A percentile compares a stretch with the other conserved stretches of the same genome.
These are phyloP conservation scores for Phalanger gymnotis DNA, from an alignment of 2,797 vertebrate species.

Conservation along the genomic window DNA sequence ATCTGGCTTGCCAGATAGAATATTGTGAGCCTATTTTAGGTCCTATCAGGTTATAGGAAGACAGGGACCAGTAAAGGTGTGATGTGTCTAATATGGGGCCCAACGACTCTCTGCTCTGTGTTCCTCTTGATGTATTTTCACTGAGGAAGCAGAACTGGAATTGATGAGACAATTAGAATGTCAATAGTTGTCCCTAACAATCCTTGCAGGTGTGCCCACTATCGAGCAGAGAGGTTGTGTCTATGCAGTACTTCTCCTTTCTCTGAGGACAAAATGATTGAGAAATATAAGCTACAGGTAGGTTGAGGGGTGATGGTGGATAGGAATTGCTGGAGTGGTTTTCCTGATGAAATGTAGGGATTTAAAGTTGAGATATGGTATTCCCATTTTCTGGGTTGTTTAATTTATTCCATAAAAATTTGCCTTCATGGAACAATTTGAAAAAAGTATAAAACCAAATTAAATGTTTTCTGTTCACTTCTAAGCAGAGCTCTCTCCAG, in stretches of 20 bases:
- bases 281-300: background rate
- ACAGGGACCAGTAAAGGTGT: slow-evolving; percentile 53
- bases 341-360: slow-evolving; percentile 17
- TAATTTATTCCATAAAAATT: background rate
- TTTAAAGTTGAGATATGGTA: background rate
- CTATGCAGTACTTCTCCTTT: slow-evolving; percentile 45
- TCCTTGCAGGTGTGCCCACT: slow-evolving; percentile 49
- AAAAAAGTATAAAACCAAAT: background rate
- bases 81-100: background rate
- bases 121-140: slow-evolving; percentile 73
- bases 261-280: slow-evolving; percentile 14
- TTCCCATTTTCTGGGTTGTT: background rate
- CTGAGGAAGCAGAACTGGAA: slow-evolving; percentile 74
- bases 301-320: slow-evolving; percentile 11
- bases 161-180: slow-evolving; percentile 76
- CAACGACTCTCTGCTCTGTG: slow-evolving; percentile 51
- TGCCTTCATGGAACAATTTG: background rate
- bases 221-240: slow-evolving; percentile 47
- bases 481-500: background rate
- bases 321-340: background rate
- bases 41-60: slow-evolving; percentile 52
- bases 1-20: slow-evolving; percentile 35
- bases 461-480: background rate
- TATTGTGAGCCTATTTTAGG: slow-evolving; percentile 38
- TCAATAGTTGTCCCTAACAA: slow-evolving; percentile 72